Base-by-base conservation (phyloP, 2,888 invertebrate genomes). In the Eupithecia centaureata region DNA sequence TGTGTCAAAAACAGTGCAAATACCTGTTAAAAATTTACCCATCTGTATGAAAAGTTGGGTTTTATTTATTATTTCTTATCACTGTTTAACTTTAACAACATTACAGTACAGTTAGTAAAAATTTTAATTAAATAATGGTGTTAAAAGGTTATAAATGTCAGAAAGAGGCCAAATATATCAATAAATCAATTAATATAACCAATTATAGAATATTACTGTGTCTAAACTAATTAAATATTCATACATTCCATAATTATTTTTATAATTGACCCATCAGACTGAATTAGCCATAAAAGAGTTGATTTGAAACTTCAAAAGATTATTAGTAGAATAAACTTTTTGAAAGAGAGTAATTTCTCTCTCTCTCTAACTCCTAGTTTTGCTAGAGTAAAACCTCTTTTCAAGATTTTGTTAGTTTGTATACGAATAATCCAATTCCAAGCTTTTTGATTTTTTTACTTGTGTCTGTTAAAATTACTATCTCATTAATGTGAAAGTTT, bases 161-260 rank as follows among this genome's bases (percentile, higher is more conserved):
- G 61, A 42, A 18, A 42, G 18, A 42, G 42, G n/a, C 8, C 42
- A 42, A 42, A 25, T 51, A 51, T 1, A 51, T 51, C 25, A 65
- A 65, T 74, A 73, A 72, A 74, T 76, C 74, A 73, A 71, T 70
- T 70, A 58, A 69, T 42, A 60, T 33, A 60, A 51, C 63, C 63
- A 68, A 71, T 75, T 65, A 73, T 66, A 64, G 35, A 30, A 64
- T 51, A 66, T 63, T 52, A 70, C 61, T 70, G 57, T 63, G 42
- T 42, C 42, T 18, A 42, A 42, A 61, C 63, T 68, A 59, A 72
- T 72, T 67, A 70, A 64, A 71, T 61, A 63, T 65, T 69, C 61
- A 54, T 35, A 30, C 52, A 57, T 60, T 32, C 61, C 63, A 66
- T 72, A 70, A 75, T 73, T 70, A 72, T 65, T 65, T 72, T 73